phyloP scores from a whole-genome alignment of 2,888 invertebrate species.

The Sarcophaga variegata region DNA sequence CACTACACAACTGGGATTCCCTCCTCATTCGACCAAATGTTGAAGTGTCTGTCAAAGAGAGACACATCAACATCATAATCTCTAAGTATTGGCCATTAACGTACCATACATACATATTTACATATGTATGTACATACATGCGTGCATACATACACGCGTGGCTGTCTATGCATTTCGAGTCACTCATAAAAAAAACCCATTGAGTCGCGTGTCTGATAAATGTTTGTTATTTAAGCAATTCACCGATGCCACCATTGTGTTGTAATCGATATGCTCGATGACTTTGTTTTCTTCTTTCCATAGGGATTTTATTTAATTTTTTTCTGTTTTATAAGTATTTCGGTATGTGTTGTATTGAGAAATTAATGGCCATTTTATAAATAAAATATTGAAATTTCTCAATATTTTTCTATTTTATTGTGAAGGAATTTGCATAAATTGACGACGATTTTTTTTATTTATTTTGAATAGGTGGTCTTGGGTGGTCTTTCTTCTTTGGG shows the following conservation, averaged over 20 bases:
- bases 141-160: background rate
- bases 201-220: slow-evolving; percentile 43
- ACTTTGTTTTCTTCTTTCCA: slow-evolving; percentile 3
- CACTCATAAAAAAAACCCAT: slow-evolving; percentile 6
- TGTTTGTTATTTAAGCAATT: slow-evolving; percentile 26
- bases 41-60: background rate
- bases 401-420: slow-evolving; percentile 29
- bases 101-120: background rate
- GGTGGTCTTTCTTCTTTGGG: slow-evolving; percentile 42
- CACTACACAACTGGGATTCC: background rate
- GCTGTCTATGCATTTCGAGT: slow-evolving; percentile 18
- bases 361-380: slow-evolving; percentile 40
- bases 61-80: slow-evolving; percentile 1
- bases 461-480: background rate
- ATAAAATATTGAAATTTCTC: slow-evolving; percentile 48
- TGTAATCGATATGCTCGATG: slow-evolving; percentile 48
- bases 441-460: background rate
- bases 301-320: slow-evolving; percentile 20
- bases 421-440: slow-evolving; percentile 55
- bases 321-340: slow-evolving; percentile 8
- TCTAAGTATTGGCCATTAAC: background rate
- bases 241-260: background rate
- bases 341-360: slow-evolving; percentile 11
- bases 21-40: background rate
- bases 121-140: too few relatives aligned